A percentile compares a stretch with the other conserved stretches of the same genome.
Conservation (phyloP, 2,113 vertebrate genomes). For the Xenopus borealis region DNA sequence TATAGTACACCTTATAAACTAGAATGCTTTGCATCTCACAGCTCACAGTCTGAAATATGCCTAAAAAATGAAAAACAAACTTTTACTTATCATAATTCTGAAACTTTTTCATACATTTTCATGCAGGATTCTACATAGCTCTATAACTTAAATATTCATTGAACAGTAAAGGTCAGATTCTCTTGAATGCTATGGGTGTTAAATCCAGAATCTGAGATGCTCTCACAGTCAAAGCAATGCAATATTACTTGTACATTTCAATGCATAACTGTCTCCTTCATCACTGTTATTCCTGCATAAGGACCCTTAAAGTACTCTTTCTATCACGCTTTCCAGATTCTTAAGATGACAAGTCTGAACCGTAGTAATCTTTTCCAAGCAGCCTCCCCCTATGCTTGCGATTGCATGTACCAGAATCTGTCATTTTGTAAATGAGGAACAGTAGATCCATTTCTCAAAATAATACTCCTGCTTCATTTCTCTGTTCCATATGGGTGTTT, state of each 20-base stretch:
- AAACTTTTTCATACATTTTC: constrained; percentile 43
- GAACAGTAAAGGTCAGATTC: constrained; percentile 38
- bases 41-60: too few relatives aligned
- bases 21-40: too few relatives aligned
- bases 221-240: constrained; percentile 21
- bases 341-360: constrained; percentile 32
- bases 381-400: constrained; percentile 9
- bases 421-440: constrained; percentile 37
- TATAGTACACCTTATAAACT: too few relatives aligned
- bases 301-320: constrained; percentile 36
- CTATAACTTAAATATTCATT: constrained; percentile 36
- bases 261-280: constrained; percentile 36
- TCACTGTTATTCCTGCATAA: constrained; percentile 38
- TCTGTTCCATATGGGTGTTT: background rate
- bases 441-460: constrained; percentile 20
- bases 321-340: constrained; percentile 38
- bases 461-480: constrained; percentile 20
- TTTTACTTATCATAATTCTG: constrained; percentile 8
- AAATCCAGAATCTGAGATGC: constrained; percentile 28
- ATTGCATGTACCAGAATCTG: constrained; percentile 8
- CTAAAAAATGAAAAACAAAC: background rate
- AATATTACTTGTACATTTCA: constrained; percentile 29
- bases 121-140: constrained; percentile 22
- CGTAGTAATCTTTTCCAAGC: constrained; percentile 32
- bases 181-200: constrained; percentile 24